phyloP scores from a whole-genome alignment of 2,888 invertebrate genomes.

The Apodemia zela region DNA sequence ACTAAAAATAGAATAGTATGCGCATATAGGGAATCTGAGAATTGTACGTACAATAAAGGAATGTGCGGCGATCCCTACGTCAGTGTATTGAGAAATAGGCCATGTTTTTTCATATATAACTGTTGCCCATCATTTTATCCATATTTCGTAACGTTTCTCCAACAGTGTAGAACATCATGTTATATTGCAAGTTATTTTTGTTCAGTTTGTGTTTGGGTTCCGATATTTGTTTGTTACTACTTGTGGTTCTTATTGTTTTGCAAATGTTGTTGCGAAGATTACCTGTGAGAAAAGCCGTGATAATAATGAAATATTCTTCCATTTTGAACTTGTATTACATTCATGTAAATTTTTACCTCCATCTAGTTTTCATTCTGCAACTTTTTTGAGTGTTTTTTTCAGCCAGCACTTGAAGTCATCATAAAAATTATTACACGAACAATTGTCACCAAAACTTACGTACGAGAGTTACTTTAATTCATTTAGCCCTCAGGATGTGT shows the following conservation, averaged over 20 bases:
- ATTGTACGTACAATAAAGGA: background rate
- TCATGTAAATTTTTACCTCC: too few relatives aligned
- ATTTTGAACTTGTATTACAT: too few relatives aligned
- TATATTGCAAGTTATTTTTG: conserved; percentile 32
- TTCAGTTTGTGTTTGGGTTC: conserved; percentile 44
- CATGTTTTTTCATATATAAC: background rate
- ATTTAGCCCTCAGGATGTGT: too few relatives aligned
- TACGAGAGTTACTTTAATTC: too few relatives aligned
- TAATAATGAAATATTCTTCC: too few relatives aligned
- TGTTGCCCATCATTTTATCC: conserved; percentile 25
- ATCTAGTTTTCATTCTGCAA: too few relatives aligned
- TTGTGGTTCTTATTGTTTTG: conserved; percentile 35
- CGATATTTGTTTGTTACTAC: conserved; percentile 40
- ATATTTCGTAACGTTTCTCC: conserved; percentile 32
- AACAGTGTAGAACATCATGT: conserved; percentile 29
- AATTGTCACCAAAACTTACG: too few relatives aligned
- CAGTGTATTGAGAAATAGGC: background rate
- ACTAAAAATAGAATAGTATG: background rate
- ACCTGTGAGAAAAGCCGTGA: background rate
- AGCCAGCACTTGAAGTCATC: too few relatives aligned
- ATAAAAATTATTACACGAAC: too few relatives aligned
- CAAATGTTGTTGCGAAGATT: conserved; percentile 25
- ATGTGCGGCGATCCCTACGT: background rate
- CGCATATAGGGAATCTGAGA: background rate
- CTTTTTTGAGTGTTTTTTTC: too few relatives aligned